Percentiles rank a stretch among this genome's conserved stretches.
Conservation (phyloP, 2,888 invertebrate genomes). For the Polydrusus cervinus region DNA sequence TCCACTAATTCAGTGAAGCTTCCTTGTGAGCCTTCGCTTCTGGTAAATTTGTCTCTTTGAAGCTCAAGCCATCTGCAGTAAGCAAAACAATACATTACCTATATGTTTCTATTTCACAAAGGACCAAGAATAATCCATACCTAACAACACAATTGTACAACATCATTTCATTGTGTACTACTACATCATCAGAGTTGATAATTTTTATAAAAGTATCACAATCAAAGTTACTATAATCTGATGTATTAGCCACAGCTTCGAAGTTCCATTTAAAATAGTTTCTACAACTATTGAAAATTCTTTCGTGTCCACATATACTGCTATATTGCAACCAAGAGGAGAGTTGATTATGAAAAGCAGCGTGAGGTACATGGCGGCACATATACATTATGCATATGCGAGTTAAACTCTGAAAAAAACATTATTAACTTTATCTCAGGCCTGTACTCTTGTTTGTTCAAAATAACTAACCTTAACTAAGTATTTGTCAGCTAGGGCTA, state of each 20-base stretch:
- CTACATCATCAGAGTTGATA: conserved; percentile 89
- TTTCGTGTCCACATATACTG: conserved; percentile 84
- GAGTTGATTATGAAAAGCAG: conserved; percentile 86
- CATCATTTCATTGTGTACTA: conserved; percentile 91
- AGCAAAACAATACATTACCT: neutral
- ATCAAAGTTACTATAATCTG: conserved; percentile 88
- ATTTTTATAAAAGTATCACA: conserved; percentile 84
- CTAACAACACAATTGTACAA: conserved; percentile 68
- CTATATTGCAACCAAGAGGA: conserved; percentile 95
- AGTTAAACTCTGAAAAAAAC: conserved; percentile 81
- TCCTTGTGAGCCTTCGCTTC: conserved; percentile 73
- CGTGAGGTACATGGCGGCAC: conserved; percentile 89
- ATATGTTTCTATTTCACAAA: conserved; percentile 1
- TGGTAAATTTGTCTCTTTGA: conserved; percentile 77
- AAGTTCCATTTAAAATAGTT: conserved; percentile 94
- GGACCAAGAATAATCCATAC: conserved; percentile 17
- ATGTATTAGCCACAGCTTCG: conserved; percentile 84
- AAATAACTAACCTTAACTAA: conserved; percentile 82
- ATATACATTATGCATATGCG: conserved; percentile 89
- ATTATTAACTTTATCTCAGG: too few relatives aligned
- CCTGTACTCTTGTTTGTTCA: too few relatives aligned
- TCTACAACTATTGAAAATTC: conserved; percentile 81
- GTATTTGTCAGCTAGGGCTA: conserved; percentile 95
- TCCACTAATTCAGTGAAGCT: conserved; percentile 79
- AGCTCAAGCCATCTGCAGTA: conserved; percentile 81